Evolutionary conservation across 35 echinoderm and acorn worm species (phyloP).

Genomic region (Heliocidaris erythrogramma): DNA sequence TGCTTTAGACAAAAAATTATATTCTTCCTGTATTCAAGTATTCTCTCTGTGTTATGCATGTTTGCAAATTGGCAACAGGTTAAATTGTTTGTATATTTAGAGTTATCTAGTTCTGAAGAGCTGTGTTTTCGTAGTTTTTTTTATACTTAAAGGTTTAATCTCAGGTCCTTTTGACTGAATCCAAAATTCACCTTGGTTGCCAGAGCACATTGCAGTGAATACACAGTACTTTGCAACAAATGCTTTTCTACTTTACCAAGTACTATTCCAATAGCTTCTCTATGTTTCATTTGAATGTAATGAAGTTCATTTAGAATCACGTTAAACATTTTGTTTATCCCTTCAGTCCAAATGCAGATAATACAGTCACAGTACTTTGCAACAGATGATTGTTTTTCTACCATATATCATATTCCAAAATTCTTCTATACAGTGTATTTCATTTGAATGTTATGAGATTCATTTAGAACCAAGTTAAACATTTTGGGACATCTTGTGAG

Average conservation of each 20-base stretch:
- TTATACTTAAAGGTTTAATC: background rate
- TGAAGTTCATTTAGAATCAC: too few relatives aligned
- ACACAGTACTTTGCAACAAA: background rate
- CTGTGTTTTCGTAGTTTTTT: background rate
- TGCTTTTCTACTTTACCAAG: too few relatives aligned
- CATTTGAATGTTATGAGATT: too few relatives aligned
- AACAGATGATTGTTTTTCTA: background rate
- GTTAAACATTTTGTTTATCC: too few relatives aligned
- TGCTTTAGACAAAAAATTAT: background rate
- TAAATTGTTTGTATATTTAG: background rate
- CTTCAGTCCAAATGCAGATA: background rate
- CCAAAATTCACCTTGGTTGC: background rate
- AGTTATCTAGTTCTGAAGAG: background rate
- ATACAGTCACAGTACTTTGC: background rate
- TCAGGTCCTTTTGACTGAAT: background rate
- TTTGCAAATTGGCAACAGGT: background rate
- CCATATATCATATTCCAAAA: too few relatives aligned
- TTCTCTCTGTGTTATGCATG: background rate
- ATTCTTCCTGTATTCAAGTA: background rate
- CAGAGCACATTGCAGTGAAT: background rate
- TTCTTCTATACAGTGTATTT: too few relatives aligned
- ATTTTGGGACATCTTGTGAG: too few relatives aligned
- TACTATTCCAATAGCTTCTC: too few relatives aligned
- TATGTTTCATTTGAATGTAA: too few relatives aligned
- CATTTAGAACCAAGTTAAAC: too few relatives aligned